A percentile compares a stretch with the other conserved stretches of the same genome.
These are phyloP conservation scores for Cyclura pinguis DNA, from an alignment of 2,797 vertebrate genomes.

Conservation along the genomic window DNA sequence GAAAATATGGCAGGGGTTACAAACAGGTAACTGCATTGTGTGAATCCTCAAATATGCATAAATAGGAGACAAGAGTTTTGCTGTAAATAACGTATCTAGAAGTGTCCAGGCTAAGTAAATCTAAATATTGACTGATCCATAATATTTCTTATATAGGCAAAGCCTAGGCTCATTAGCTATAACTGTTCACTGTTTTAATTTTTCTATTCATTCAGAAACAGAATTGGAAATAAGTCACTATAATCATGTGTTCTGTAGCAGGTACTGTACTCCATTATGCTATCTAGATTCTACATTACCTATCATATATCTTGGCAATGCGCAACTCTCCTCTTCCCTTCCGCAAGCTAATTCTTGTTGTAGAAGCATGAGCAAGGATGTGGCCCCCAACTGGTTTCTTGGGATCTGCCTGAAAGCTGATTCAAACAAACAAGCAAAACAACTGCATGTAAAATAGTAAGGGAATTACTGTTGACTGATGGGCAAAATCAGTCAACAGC, in stretches of 20 bases:
- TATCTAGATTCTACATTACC: constrained; percentile 78
- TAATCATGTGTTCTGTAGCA: neutral
- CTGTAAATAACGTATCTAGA: neutral
- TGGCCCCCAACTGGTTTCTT: constrained; percentile 99
- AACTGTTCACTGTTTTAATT: constrained; percentile 29
- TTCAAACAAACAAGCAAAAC: constrained; percentile 60
- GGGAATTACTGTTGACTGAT: neutral
- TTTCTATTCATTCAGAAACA: neutral
- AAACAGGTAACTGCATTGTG: neutral
- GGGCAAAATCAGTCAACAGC: too few relatives aligned
- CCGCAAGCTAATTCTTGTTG: constrained; percentile 94
- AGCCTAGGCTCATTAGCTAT: neutral
- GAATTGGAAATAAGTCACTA: rapidly evolving
- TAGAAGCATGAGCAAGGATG: constrained; percentile 97
- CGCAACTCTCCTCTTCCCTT: constrained; percentile 96
- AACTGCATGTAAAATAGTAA: constrained; percentile 37
- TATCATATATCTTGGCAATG: constrained; percentile 98
- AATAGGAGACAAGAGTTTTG: neutral
- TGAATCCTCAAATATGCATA: neutral
- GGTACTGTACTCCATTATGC: rapidly evolving
- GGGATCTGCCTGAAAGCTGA: constrained; percentile 96
- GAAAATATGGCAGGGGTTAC: neutral
- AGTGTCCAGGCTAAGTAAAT: neutral
- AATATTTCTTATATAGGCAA: neutral
- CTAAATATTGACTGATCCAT: neutral